A percentile compares a stretch with the other conserved stretches of the same genome.
phyloP scores from a whole-genome alignment of 2,888 invertebrate genomes.

The Morpho deidamia region DNA sequence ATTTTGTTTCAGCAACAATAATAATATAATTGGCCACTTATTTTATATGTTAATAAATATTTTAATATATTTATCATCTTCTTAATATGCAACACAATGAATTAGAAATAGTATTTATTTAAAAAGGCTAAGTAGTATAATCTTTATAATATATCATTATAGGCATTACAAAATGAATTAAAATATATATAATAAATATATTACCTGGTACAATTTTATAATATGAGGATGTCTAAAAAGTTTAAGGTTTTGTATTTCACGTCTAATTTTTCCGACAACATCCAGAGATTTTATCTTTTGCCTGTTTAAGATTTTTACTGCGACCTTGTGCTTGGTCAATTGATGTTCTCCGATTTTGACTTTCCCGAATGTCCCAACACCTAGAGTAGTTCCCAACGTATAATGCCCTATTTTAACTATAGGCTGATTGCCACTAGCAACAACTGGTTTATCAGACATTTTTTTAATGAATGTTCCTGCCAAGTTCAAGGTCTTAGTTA shows the following conservation, averaged over 20 bases:
- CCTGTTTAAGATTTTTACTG: slow-evolving; percentile 98
- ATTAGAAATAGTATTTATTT: no score
- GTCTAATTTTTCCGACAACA: slow-evolving; percentile 98
- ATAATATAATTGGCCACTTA: no score
- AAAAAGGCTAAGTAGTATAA: no score
- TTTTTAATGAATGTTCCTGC: slow-evolving; percentile 7
- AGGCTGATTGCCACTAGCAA: slow-evolving; percentile 78
- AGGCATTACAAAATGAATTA: no score
- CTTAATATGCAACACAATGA: no score
- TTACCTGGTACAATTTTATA: slow-evolving; percentile 93
- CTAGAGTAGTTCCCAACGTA: slow-evolving; percentile 90
- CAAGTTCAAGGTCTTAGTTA: slow-evolving; percentile 12
- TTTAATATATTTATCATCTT: no score
- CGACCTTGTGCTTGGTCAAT: slow-evolving; percentile 98
- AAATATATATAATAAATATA: neutral
- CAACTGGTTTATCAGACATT: slow-evolving; percentile 63
- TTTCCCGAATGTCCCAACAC: slow-evolving; percentile 99
- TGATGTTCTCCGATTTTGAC: slow-evolving; percentile 99
- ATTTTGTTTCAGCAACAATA: no score
- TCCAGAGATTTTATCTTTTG: slow-evolving; percentile 99
- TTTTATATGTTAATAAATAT: no score
- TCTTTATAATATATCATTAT: no score
- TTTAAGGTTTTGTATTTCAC: slow-evolving; percentile 99
- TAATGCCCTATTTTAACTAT: slow-evolving; percentile 99
- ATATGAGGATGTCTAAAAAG: slow-evolving; percentile 99